Evolutionary conservation across 2,888 invertebrate genomes (phyloP).

Genomic region (Drosophila merina): DNA sequence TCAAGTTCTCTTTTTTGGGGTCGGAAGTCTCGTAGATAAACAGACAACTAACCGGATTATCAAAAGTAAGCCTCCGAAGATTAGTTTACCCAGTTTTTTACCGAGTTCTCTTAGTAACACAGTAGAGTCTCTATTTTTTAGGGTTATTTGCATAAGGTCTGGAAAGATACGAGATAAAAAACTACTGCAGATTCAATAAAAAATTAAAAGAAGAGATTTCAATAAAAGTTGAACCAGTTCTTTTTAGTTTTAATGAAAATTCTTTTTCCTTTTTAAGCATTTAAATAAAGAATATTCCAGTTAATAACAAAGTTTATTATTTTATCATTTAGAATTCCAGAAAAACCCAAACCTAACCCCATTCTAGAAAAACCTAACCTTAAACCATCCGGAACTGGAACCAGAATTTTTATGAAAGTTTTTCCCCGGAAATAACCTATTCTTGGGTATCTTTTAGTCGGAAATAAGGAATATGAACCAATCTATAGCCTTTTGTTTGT

Average conservation of each 20-base stretch:
- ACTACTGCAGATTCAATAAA: background rate
- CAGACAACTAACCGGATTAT: background rate
- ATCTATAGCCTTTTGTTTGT: conserved; percentile 51
- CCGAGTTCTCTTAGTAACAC: conserved; percentile 18
- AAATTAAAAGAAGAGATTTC: background rate
- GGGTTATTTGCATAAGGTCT: background rate
- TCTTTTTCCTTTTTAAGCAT: no score
- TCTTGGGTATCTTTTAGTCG: conserved; percentile 31
- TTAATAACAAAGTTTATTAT: no score
- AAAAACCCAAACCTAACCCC: no score
- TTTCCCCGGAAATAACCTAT: background rate
- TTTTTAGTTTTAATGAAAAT: background rate
- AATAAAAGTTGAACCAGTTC: background rate
- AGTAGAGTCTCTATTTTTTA: background rate
- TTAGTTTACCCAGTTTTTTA: conserved; percentile 3
- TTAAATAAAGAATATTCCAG: no score
- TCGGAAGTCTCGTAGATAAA: background rate
- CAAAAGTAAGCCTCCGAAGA: background rate
- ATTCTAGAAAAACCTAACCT: no score
- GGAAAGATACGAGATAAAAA: background rate
- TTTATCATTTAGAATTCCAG: no score
- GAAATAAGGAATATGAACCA: background rate
- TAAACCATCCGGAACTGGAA: no score
- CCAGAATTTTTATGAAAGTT: no score
- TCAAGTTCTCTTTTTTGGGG: conserved; percentile 16